Base-by-base conservation (phyloP, 2,888 invertebrate genomes). In the Aspidapion aeneum region DNA sequence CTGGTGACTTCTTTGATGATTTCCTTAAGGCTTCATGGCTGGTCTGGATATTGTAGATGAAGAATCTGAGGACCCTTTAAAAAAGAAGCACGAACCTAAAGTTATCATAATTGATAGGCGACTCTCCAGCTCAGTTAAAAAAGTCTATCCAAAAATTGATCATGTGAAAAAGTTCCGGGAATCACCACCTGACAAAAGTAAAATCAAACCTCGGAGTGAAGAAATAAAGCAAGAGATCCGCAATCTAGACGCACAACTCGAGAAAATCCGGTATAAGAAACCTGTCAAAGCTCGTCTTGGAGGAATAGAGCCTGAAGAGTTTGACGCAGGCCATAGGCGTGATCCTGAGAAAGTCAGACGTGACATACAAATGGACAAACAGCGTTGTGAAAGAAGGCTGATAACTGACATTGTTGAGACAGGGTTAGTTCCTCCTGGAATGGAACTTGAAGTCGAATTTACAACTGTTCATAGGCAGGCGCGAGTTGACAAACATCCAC, bases 351-450 rank as follows among this genome's bases (percentile, higher is more conserved):
- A 81, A 73, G 81, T 80, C 1, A 76, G 74, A 66, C 71, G 80
- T 18, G 82, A 79, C 64, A 80, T 82, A 58, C 74, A 78, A 63
- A 72, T 72, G 57, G 79, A 81, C 67, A 81, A 81, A 70, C 79
- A 79, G 66, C 76, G 79, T 66, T 74, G 76, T 64, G 77, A 79
- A 63, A 75, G 75, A 35, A 79, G 78, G 68, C 71, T 78, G n/a
- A 77, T 81, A 58, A 75, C 75, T 19, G 79, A 80, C 68, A 74
- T 80, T 55, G 77, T 80, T n/a, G 80, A 81, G 71, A 80, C 80
- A 9, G 82, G 81, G 20, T 72, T 82, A 35, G 78, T 81, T 5
- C 81, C 81, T 9, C 81, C 82, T 16, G 82, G 82, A 35, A 81
- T 76, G 71, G 81, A 81, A 73, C 77, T 79, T 73, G 82, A 82